Percentiles rank a stretch among this genome's conserved stretches.
Evolutionary conservation across 2,113 vertebrate genomes (phyloP).

Genomic region (Alligator mississippiensis): DNA sequence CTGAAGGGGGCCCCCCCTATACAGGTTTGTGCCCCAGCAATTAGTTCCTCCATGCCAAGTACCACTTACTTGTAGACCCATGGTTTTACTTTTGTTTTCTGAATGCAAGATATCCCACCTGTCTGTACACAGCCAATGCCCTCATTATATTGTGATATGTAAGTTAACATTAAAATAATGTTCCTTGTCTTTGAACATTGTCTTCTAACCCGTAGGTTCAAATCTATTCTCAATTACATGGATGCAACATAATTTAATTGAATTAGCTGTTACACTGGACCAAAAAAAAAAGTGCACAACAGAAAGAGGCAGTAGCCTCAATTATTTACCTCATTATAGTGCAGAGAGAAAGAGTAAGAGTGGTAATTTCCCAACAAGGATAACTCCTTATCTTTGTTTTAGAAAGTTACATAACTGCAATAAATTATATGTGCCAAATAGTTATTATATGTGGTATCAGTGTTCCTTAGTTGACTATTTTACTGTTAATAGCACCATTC

Average conservation of each 20-base stretch:
- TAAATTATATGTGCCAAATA: background rate
- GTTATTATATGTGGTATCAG: background rate
- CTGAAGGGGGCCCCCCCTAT: background rate
- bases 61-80: background rate
- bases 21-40: background rate
- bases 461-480: background rate
- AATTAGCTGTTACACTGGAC: background rate
- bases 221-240: background rate
- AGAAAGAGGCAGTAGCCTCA: background rate
- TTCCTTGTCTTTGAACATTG: background rate
- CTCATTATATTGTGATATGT: background rate
- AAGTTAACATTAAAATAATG: background rate
- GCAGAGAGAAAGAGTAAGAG: background rate
- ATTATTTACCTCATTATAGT: background rate
- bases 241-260: background rate
- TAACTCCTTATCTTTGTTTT: background rate
- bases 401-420: background rate
- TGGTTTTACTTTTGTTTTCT: background rate
- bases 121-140: background rate
- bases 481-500: background rate
- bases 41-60: background rate
- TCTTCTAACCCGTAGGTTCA: background rate
- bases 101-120: background rate
- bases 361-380: background rate
- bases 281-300: background rate